phyloP scores from a whole-genome alignment of 2,888 invertebrate genomes.

The Diogma glabrata region DNA sequence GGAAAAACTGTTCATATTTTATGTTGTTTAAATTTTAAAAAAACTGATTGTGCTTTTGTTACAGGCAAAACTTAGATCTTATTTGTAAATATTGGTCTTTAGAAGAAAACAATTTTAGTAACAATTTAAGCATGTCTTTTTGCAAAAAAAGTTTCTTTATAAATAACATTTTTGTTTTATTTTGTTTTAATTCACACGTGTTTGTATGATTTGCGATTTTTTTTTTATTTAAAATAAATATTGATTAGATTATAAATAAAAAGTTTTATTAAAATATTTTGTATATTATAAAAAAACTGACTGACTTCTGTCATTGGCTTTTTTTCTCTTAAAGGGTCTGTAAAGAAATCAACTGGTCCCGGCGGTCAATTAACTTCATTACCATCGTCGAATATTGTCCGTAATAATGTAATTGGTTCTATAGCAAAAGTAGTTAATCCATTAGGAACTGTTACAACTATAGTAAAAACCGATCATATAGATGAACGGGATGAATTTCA shows the following conservation, averaged over 20 bases:
- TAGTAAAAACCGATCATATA: slow-evolving; percentile 25
- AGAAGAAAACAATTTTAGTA: no score
- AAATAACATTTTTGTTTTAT: no score
- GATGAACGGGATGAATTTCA: slow-evolving; percentile 13
- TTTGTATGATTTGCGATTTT: slow-evolving; percentile 1
- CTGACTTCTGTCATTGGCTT: slow-evolving; percentile 70
- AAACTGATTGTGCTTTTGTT: slow-evolving; percentile 2
- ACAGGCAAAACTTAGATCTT: background rate
- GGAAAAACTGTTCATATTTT: slow-evolving; percentile 15
- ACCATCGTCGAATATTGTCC: slow-evolving; percentile 25
- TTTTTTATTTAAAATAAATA: slow-evolving; percentile 6
- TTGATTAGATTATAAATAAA: background rate
- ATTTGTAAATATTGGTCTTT: slow-evolving; percentile 12
- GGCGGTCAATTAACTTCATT: slow-evolving; percentile 36
- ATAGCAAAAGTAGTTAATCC: slow-evolving; percentile 56
- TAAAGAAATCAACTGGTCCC: slow-evolving; percentile 19
- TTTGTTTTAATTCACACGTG: slow-evolving; percentile 13
- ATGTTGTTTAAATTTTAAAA: background rate
- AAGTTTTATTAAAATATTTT: slow-evolving; percentile 20
- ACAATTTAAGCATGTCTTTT: no score
- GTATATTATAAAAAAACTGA: slow-evolving; percentile 15
- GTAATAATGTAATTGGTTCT: slow-evolving; percentile 18
- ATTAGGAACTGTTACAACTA: slow-evolving; percentile 53
- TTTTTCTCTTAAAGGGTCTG: slow-evolving; percentile 57
- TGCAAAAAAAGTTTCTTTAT: no score